Base-by-base conservation (phyloP, 2,113 vertebrate genomes). In the Parus major region DNA sequence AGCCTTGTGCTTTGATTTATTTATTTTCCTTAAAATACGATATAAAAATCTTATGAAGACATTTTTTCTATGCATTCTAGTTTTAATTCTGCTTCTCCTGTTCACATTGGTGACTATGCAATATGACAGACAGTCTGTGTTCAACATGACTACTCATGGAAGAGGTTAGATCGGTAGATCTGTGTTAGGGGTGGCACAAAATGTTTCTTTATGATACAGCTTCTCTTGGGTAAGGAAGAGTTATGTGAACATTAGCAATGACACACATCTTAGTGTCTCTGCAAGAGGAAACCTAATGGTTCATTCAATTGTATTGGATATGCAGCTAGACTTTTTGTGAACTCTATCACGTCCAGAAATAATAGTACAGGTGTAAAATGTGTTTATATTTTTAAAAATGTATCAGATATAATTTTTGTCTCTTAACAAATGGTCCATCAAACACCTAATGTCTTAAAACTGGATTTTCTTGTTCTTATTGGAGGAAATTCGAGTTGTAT, bases 391-490 rank as follows among this genome's bases (percentile, higher is more conserved):
- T 82, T 6, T 8, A 23, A 57, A 77, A 86, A 52, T 31, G 0
- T 31, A 46, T n/a, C 53, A 88, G 55, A 80, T 28, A 81, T 6
- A 5, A 39, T n/a, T 65, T 92, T 81, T 81, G 23, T 56, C 53
- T 88, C 61, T 52, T 95, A 78, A 93, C 21, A 91, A 77, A 88
- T 5, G 53, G 39, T 63, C 90, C 80, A 83, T 71, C 46, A 95
- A 97, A 95, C 7, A 71, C 12, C 25, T 91, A 44, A 64, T 53
- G 53, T 76, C 56, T 95, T 95, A 55, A 94, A 96, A 90, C 12
- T 10, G 28, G 81, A 73, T 82, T 66, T 56, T 61, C 33, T 71
- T 80, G 5, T 57, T 63, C 25, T 59, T 90, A 73, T 9, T 90
- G 63, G 73, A 69, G 56, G 71, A 93, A 95, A 95, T 66, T 81